These are phyloP conservation scores for Zaprionus lineosus DNA, from an alignment of 2,888 invertebrate species.

Conservation along the genomic window DNA sequence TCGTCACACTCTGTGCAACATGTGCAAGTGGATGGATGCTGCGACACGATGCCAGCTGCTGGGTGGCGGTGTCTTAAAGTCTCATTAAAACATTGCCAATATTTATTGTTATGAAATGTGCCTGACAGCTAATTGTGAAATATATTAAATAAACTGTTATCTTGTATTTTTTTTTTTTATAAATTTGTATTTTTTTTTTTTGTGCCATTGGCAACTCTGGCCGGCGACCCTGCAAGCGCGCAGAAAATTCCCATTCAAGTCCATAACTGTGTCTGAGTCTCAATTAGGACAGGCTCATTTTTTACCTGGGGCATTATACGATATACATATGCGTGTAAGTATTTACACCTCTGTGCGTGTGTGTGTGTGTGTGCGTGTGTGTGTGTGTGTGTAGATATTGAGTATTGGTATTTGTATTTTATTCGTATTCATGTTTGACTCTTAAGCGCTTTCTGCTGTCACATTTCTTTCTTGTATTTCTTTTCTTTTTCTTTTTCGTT, in stretches of 20 bases:
- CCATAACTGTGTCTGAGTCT: constrained; percentile 25
- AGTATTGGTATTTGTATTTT: constrained; percentile 13
- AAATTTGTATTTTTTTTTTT: background rate
- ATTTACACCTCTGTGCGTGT: too few species aligned
- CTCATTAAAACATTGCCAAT: constrained; percentile 63
- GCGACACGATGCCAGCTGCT: constrained; percentile 4
- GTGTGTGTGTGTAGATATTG: constrained; percentile 11
- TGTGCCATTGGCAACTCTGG: constrained; percentile 20
- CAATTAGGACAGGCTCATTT: constrained; percentile 47
- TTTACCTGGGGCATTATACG: constrained; percentile 16
- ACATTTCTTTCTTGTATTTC: constrained; percentile 44
- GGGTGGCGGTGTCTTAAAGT: constrained; percentile 18
- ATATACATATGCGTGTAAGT: background rate
- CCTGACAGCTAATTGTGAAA: constrained; percentile 55
- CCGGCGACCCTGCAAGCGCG: constrained; percentile 13
- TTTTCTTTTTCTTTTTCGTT: constrained; percentile 34
- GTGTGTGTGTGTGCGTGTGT: background rate
- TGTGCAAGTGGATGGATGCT: constrained; percentile 21
- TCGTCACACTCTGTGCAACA: background rate
- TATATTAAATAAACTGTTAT: constrained; percentile 9
- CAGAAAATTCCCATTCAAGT: constrained; percentile 20
- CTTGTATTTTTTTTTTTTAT: background rate
- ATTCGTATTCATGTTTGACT: constrained; percentile 1
- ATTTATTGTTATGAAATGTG: constrained; percentile 67
- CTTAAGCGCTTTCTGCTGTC: constrained; percentile 64